Evolutionary conservation across 2,113 vertebrate genomes (phyloP).

Genomic region (Falcunculus frontatus): DNA sequence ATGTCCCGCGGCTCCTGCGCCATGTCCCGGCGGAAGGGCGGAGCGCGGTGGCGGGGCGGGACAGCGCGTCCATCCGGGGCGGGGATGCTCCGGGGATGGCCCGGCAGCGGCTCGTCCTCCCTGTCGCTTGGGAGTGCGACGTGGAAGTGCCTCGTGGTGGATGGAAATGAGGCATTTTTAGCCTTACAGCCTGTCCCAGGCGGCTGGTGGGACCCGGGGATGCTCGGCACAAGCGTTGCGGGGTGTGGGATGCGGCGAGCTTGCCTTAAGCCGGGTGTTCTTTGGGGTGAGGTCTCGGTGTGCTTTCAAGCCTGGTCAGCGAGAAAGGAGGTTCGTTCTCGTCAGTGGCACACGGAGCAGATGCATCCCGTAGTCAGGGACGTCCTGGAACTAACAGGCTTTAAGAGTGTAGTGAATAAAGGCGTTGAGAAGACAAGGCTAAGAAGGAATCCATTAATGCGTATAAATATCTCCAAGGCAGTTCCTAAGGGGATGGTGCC

Average conservation of each 20-base stretch:
- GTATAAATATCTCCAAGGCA: not conserved
- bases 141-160: accelerated
- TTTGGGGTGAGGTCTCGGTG: no score
- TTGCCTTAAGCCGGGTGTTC: not conserved
- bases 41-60: not conserved
- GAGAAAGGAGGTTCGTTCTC: not conserved
- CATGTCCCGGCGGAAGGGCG: constrained; percentile 59
- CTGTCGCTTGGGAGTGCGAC: accelerated
- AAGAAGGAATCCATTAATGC: not conserved
- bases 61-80: not conserved
- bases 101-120: not conserved
- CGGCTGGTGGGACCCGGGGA: accelerated
- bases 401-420: not conserved
- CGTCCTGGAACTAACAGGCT: no score
- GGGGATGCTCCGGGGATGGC: not conserved
- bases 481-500: not conserved
- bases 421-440: not conserved
- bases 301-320: not conserved
- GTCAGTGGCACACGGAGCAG: not conserved
- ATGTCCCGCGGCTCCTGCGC: constrained; percentile 72
- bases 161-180: accelerated
- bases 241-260: not conserved
- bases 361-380: not conserved
- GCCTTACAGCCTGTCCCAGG: accelerated
- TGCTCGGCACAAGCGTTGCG: not conserved